A percentile compares a stretch with the other conserved stretches of the same genome.
These are phyloP conservation scores for Lepidocyrtinus sp. DNA, from an alignment of 2,888 invertebrate species.

Conservation along the genomic window DNA sequence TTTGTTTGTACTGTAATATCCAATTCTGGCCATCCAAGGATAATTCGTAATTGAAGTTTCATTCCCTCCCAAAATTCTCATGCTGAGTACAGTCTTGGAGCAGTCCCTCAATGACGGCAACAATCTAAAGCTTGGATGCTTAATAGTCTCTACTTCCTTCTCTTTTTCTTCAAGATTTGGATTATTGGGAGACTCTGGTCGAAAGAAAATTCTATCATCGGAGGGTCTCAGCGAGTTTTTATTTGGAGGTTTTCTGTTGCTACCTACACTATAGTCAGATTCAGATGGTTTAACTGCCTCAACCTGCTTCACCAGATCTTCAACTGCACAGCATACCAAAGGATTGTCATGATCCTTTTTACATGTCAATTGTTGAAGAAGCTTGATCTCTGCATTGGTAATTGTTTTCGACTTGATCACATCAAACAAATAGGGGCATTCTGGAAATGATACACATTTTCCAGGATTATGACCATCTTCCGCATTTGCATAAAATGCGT, in stretches of 20 bases:
- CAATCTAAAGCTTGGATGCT: slow-evolving; percentile 40
- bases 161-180: not conserved
- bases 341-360: slow-evolving; percentile 14
- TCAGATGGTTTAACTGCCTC: no score
- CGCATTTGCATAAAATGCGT: slow-evolving; percentile 25
- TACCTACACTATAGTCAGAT: not conserved
- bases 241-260: not conserved
- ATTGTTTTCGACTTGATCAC: slow-evolving; percentile 55
- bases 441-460: slow-evolving; percentile 62
- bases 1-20: slow-evolving; percentile 73
- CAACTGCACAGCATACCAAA: slow-evolving; percentile 29
- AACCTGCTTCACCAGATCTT: slow-evolving; percentile 7
- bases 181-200: not conserved
- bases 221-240: not conserved
- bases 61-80: slow-evolving; percentile 78
- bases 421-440: slow-evolving; percentile 60
- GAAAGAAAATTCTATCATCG: slow-evolving; percentile 25
- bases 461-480: slow-evolving; percentile 33
- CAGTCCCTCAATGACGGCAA: slow-evolving; percentile 61
- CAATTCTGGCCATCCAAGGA: slow-evolving; percentile 85
- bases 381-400: slow-evolving; percentile 52
- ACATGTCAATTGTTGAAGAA: slow-evolving; percentile 65
- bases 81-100: slow-evolving; percentile 68
- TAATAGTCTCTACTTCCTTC: not conserved
- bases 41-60: slow-evolving; percentile 78